Percentiles rank a stretch among this genome's conserved stretches.
Conservation (phyloP, 2,113 vertebrate genomes). For the Tragulus kanchil region DNA sequence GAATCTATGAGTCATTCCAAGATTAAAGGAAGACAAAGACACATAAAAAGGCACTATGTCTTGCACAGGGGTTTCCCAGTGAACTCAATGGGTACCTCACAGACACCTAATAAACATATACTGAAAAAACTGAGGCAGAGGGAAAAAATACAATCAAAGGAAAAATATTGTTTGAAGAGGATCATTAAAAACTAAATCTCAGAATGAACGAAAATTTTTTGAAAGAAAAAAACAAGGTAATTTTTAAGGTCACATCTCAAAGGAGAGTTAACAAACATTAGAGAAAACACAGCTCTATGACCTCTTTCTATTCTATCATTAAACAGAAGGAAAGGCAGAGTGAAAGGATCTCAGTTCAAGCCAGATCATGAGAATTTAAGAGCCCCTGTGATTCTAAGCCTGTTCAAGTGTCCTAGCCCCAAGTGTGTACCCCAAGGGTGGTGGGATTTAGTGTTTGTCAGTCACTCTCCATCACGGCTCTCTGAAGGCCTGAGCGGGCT, state of each 20-base stretch:
- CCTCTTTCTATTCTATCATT: background rate
- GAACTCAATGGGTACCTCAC: background rate
- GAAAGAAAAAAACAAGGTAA: background rate
- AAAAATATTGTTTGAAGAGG: background rate
- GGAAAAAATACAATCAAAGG: background rate
- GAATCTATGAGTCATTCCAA: background rate
- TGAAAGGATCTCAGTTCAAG: conserved; percentile 7
- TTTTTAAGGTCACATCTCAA: background rate
- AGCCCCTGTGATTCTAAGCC: background rate
- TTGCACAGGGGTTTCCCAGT: background rate
- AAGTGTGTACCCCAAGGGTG: accelerated
- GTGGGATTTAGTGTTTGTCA: too few relatives aligned
- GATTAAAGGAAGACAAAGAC: background rate
- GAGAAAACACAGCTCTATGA: background rate
- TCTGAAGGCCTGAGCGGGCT: background rate
- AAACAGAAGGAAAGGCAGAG: background rate
- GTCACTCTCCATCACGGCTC: background rate
- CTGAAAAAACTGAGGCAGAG: background rate
- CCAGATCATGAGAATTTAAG: background rate
- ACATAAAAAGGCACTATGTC: background rate
- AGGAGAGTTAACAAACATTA: background rate
- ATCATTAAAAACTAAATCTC: conserved; percentile 27
- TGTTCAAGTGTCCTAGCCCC: background rate
- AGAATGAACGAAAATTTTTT: background rate
- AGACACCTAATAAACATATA: background rate